Conservation (phyloP, 2,888 invertebrate genomes). For the Drosophila lacicola region DNA sequence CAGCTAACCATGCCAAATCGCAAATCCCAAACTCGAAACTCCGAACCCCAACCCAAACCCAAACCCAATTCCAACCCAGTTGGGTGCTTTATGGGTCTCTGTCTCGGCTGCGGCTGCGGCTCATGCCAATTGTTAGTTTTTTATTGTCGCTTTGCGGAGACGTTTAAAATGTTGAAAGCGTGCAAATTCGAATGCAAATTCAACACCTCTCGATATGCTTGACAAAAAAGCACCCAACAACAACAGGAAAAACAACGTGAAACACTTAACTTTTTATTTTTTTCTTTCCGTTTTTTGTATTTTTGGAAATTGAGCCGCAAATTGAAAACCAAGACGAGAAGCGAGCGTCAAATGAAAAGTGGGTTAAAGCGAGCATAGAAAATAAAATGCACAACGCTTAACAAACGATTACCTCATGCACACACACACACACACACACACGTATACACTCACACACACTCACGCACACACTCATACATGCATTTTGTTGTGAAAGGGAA, state of each 20-base stretch:
- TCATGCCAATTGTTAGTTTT: slow-evolving; percentile 73
- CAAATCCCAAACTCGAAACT: neutral
- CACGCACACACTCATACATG: slow-evolving; percentile 15
- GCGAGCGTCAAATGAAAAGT: slow-evolving; percentile 63
- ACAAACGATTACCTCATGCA: slow-evolving; percentile 62
- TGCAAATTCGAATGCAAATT: slow-evolving; percentile 79
- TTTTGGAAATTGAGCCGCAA: slow-evolving; percentile 71
- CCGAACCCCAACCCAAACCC: neutral
- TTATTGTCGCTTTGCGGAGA: slow-evolving; percentile 50
- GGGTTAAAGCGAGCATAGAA: slow-evolving; percentile 76
- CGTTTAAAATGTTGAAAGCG: slow-evolving; percentile 74
- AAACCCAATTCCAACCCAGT: slow-evolving; percentile 17
- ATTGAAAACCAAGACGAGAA: slow-evolving; percentile 74
- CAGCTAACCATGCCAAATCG: slow-evolving; percentile 31
- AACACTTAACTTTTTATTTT: slow-evolving; percentile 47
- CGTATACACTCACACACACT: slow-evolving; percentile 19
- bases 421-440: slow-evolving; percentile 26
- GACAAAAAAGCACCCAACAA: slow-evolving; percentile 38
- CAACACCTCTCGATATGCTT: slow-evolving; percentile 68
- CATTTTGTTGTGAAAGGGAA: slow-evolving; percentile 69
- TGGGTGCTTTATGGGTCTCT: slow-evolving; percentile 19
- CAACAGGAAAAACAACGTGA: slow-evolving; percentile 22
- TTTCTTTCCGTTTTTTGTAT: slow-evolving; percentile 6
- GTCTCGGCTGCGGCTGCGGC: slow-evolving; percentile 61
- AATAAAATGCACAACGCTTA: slow-evolving; percentile 50